These are phyloP conservation scores for Labeo catla DNA, from an alignment of 2,113 vertebrate species.

Conservation along the genomic window DNA sequence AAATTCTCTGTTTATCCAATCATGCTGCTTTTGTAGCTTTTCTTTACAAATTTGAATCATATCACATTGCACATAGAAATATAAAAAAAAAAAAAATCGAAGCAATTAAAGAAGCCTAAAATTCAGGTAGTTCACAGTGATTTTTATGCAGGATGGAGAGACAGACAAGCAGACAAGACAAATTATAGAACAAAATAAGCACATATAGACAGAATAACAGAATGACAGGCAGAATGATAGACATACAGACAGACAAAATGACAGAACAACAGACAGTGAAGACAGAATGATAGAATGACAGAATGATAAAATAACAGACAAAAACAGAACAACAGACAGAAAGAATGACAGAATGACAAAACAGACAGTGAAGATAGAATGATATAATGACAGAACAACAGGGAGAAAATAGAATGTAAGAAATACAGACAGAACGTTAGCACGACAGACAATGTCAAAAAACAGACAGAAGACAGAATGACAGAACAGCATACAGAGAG, in stretches of 20 bases:
- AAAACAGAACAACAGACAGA: not conserved
- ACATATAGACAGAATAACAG: not conserved
- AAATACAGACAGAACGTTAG: not conserved
- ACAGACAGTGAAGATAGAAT: not conserved
- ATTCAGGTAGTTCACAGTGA: not conserved
- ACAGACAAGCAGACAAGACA: not conserved
- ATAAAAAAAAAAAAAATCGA: no score
- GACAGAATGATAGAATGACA: not conserved
- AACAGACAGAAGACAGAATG: not conserved
- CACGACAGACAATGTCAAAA: no score
- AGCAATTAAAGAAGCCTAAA: not conserved
- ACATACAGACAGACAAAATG: not conserved
- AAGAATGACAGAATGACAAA: not conserved
- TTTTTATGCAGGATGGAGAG: not conserved
- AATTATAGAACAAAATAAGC: not conserved
- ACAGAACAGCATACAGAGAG: not conserved
- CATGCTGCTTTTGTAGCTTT: not conserved
- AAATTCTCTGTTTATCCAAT: not conserved
- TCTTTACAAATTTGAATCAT: not conserved
- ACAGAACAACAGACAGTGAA: not conserved
- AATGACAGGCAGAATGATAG: not conserved
- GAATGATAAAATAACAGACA: not conserved
- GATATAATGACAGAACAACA: not conserved
- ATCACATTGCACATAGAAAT: no score
- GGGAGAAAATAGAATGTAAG: no score